Evolutionary conservation across 2,797 vertebrate species (phyloP).

Genomic region (Tadarida brasiliensis): DNA sequence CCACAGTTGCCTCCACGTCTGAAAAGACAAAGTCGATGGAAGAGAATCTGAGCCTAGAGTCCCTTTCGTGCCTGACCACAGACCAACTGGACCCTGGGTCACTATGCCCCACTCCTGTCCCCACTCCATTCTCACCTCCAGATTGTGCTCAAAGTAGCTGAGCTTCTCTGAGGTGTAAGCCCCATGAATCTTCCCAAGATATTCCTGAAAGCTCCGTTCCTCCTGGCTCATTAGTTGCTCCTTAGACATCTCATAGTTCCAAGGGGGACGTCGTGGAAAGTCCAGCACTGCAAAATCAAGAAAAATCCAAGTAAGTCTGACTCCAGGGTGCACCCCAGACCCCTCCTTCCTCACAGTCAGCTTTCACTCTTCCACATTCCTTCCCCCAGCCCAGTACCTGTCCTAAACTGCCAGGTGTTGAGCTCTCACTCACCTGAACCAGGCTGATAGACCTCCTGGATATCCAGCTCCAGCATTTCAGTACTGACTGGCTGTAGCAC

Average conservation of each 20-base stretch:
- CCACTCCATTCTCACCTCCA: slow-evolving; percentile 90
- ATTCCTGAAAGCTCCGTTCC: slow-evolving; percentile 93
- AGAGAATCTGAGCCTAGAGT: neutral
- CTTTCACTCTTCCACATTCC: neutral
- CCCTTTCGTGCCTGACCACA: neutral
- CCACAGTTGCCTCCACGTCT: slow-evolving; percentile 98
- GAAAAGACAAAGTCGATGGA: slow-evolving; percentile 50
- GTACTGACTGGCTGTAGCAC: slow-evolving; percentile 89
- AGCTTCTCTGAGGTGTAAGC: slow-evolving; percentile 91
- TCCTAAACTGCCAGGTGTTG: neutral
- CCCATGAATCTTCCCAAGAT: slow-evolving; percentile 92
- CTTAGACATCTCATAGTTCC: slow-evolving; percentile 95
- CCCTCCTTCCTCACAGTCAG: neutral
- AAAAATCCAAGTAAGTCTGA: neutral
- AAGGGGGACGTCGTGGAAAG: slow-evolving; percentile 94
- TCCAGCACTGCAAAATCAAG: slow-evolving; percentile 89
- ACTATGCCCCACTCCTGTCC: neutral
- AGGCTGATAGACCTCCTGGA: slow-evolving; percentile 91
- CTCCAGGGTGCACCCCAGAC: neutral
- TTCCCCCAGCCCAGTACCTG: neutral
- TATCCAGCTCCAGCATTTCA: slow-evolving; percentile 92
- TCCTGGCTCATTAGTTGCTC: slow-evolving; percentile 93
- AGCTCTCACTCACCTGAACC: slow-evolving; percentile 82
- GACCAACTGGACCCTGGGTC: neutral
- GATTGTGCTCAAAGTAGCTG: slow-evolving; percentile 97